A percentile compares a stretch with the other conserved stretches of the same genome.
Conservation (phyloP, 2,797 vertebrate genomes). For the Alca torda region DNA sequence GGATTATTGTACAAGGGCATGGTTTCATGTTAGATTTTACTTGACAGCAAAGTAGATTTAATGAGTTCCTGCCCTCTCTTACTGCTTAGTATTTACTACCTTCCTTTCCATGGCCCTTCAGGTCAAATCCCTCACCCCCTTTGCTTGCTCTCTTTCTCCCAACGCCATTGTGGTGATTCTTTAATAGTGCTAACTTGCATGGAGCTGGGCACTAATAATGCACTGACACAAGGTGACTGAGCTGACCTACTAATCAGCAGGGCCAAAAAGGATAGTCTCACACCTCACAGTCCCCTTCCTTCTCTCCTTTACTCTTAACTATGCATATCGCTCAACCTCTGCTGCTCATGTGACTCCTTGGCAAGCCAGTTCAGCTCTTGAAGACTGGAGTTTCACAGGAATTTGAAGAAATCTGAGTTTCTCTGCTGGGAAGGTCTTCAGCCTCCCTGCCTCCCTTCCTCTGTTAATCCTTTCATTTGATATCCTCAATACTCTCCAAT, state of each 20-base stretch:
- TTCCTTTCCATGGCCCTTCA: neutral
- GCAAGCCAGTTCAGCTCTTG: neutral
- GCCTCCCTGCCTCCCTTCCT: neutral
- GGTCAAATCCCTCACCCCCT: neutral
- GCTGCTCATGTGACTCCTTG: neutral
- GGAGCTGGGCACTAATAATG: neutral
- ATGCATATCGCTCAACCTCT: neutral
- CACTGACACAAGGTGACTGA: neutral
- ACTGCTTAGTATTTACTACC: neutral
- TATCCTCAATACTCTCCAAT: neutral
- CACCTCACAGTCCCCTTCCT: neutral
- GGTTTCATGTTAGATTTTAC: neutral
- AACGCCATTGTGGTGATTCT: accelerated
- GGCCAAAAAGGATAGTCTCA: neutral
- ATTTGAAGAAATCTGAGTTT: neutral
- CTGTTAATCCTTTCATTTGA: neutral
- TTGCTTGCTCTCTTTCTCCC: neutral
- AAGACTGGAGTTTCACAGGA: neutral
- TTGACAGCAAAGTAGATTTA: neutral
- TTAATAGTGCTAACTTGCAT: neutral
- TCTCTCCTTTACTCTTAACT: neutral
- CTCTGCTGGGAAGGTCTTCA: neutral
- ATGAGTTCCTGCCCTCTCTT: neutral
- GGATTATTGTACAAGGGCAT: neutral
- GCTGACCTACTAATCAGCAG: neutral